phyloP scores from a whole-genome alignment of 2,113 vertebrate genomes.

The Cyanoramphus novaezelandiae region DNA sequence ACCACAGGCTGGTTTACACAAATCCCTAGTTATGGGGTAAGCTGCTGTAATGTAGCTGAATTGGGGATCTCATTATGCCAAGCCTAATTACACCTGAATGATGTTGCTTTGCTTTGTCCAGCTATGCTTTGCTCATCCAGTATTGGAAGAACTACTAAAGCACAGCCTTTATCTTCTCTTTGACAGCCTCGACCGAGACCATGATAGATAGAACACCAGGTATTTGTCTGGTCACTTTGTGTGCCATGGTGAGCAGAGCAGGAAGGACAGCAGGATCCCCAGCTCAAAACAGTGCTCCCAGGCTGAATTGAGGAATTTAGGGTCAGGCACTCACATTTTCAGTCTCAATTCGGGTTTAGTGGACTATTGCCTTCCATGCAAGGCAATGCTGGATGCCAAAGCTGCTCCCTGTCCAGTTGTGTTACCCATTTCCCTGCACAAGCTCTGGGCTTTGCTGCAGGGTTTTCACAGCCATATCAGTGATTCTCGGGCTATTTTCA shows the following conservation, averaged over 20 bases:
- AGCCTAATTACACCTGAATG: neutral
- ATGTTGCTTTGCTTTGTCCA: neutral
- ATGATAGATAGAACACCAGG: neutral
- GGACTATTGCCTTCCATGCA: neutral
- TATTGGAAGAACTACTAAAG: neutral
- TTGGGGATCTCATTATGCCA: neutral
- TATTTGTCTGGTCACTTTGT: neutral
- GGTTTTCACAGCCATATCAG: neutral
- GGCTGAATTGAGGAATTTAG: neutral
- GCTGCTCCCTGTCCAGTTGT: neutral
- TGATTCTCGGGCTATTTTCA: fast-evolving
- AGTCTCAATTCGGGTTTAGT: neutral
- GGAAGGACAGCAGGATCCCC: neutral
- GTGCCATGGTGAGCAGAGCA: neutral
- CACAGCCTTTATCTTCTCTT: neutral
- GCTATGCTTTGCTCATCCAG: neutral
- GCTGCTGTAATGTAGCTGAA: neutral
- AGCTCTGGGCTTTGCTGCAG: neutral
- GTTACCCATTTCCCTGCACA: neutral
- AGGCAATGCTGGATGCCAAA: neutral
- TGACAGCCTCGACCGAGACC: fast-evolving
- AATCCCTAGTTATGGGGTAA: neutral
- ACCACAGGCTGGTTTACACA: neutral
- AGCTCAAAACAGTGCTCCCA: fast-evolving
- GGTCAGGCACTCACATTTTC: neutral